These are phyloP conservation scores for Dinothrombium tinctorium DNA, from an alignment of 1,140 invertebrate genomes.

Conservation along the genomic window DNA sequence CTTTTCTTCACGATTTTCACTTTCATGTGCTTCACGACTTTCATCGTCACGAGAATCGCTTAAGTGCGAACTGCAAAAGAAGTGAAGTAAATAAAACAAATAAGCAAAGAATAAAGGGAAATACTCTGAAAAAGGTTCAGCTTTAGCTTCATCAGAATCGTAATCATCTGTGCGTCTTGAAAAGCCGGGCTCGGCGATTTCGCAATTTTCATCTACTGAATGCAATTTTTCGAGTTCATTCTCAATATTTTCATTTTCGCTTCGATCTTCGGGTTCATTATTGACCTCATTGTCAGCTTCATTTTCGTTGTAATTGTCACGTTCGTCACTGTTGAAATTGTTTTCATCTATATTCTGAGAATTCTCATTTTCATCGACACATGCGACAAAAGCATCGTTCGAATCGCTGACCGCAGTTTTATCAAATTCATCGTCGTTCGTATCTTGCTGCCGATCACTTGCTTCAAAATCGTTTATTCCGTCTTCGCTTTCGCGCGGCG, in stretches of 20 bases:
- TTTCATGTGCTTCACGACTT: too few species aligned
- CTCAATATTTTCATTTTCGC: slow-evolving; percentile 15
- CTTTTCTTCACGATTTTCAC: background rate
- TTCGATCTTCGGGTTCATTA: slow-evolving; percentile 17
- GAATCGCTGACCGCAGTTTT: background rate
- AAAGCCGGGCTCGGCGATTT: background rate
- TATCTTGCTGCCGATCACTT: background rate
- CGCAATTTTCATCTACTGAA: slow-evolving; percentile 3
- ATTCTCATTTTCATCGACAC: background rate
- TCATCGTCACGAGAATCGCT: slow-evolving; percentile 4
- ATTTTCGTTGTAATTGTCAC: slow-evolving; percentile 1
- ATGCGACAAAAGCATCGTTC: too few species aligned
- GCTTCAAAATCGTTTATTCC: background rate
- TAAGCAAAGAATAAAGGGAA: background rate
- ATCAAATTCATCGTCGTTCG: background rate
- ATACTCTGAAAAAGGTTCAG: background rate
- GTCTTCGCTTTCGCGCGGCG: background rate
- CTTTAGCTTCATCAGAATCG: slow-evolving; percentile 7
- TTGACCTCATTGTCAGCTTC: slow-evolving; percentile 9
- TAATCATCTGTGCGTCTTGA: slow-evolving; percentile 6
- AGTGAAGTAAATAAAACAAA: too few species aligned
- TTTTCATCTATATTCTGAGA: background rate
- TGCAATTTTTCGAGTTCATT: background rate
- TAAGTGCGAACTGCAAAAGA: slow-evolving; percentile 9
- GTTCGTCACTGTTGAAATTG: background rate